Percentiles rank a stretch among this genome's conserved stretches.
phyloP scores from a whole-genome alignment of 2,888 invertebrate species.

The Cosmia trapezina region DNA sequence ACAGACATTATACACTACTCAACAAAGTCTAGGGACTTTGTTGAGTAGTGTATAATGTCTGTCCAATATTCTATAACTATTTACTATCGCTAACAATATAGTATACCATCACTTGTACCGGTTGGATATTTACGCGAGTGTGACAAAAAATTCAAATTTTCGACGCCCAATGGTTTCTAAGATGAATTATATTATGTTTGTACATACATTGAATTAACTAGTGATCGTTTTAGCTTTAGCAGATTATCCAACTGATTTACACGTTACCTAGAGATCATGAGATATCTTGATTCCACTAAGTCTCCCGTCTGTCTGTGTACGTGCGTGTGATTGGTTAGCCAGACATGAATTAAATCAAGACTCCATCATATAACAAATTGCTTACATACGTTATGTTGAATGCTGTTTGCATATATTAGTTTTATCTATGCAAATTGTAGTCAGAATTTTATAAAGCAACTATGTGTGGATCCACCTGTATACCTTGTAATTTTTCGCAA shows the following conservation, averaged over 20 bases:
- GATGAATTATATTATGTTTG: not conserved
- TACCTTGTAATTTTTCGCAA: not conserved
- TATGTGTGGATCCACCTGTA: not conserved
- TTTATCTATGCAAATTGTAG: slow-evolving; percentile 46
- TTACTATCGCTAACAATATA: not conserved
- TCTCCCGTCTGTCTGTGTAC: slow-evolving; percentile 31
- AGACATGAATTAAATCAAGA: slow-evolving; percentile 54
- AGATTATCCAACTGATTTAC: slow-evolving; percentile 44
- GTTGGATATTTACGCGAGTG: not conserved
- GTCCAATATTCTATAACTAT: not conserved
- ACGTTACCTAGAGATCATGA: slow-evolving; percentile 34
- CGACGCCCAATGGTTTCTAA: not conserved
- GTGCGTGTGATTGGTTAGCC: slow-evolving; percentile 42
- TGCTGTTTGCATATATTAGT: slow-evolving; percentile 49
- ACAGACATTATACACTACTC: too few species aligned
- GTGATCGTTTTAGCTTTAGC: not conserved
- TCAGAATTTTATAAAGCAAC: slow-evolving; percentile 10
- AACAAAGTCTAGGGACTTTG: too few species aligned
- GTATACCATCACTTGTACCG: not conserved
- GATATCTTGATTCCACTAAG: slow-evolving; percentile 57
- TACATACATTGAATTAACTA: slow-evolving; percentile 1
- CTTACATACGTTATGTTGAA: slow-evolving; percentile 50
- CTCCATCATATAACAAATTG: slow-evolving; percentile 54
- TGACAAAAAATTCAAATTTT: not conserved
- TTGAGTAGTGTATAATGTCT: not conserved